These are phyloP conservation scores for Chymomyza procnemis DNA, from an alignment of 2,888 invertebrate genomes.

Conservation along the genomic window DNA sequence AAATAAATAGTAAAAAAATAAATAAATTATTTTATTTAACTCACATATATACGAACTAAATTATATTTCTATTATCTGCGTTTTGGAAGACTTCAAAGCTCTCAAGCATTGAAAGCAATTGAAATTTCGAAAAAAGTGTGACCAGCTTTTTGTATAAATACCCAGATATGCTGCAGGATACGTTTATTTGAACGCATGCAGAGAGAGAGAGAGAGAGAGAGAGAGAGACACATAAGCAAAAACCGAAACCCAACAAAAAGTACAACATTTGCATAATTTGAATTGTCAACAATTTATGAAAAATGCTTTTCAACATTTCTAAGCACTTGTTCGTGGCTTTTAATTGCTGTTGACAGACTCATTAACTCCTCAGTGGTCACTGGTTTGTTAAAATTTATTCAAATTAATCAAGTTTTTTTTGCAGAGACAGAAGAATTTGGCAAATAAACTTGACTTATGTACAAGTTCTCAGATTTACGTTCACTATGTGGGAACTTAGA, in stretches of 20 bases:
- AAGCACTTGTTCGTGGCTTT: slow-evolving; percentile 17
- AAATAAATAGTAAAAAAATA: too few species aligned
- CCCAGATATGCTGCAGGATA: slow-evolving; percentile 8
- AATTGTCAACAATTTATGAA: slow-evolving; percentile 56
- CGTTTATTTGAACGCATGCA: slow-evolving; percentile 16
- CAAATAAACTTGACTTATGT: neutral
- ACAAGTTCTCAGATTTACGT: too few species aligned
- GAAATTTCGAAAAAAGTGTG: too few species aligned
- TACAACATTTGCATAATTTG: slow-evolving; percentile 49
- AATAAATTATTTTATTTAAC: too few species aligned
- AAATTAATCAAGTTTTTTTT: too few species aligned
- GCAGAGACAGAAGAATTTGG: neutral
- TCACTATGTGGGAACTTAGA: too few species aligned
- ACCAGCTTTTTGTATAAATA: neutral
- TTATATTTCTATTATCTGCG: too few species aligned
- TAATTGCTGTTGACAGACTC: slow-evolving; percentile 32
- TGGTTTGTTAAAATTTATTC: neutral
- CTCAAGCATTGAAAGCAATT: too few species aligned
- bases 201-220: too few species aligned
- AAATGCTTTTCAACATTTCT: slow-evolving; percentile 31
- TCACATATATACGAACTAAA: too few species aligned
- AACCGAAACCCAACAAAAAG: too few species aligned
- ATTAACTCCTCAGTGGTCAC: neutral
- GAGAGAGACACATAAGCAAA: slow-evolving; percentile 21
- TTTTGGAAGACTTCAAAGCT: too few species aligned